Evolutionary conservation across 2,113 vertebrate species (phyloP).

Genomic region (Carassius gibelio): DNA sequence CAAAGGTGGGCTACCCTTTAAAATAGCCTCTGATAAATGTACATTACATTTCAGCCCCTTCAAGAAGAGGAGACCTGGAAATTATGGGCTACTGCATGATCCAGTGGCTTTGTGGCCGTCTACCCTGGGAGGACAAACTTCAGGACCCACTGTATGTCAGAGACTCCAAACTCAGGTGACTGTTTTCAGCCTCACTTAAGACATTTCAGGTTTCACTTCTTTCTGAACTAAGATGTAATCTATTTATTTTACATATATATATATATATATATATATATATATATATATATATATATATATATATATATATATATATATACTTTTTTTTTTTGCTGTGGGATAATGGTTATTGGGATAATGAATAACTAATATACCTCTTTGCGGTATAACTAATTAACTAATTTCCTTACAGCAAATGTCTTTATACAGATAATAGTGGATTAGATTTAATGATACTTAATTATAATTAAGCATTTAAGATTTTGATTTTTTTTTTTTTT

Average conservation of each 20-base stretch:
- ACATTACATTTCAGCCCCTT: constrained; percentile 76
- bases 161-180: constrained; percentile 88
- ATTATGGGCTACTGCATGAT: constrained; percentile 94
- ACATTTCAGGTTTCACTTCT: neutral
- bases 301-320: too few species aligned
- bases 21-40: neutral
- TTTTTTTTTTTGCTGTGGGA: neutral
- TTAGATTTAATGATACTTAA: neutral
- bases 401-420: constrained; percentile 21
- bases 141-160: constrained; percentile 87
- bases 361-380: constrained; percentile 5
- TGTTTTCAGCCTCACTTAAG: constrained; percentile 35
- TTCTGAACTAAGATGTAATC: neutral
- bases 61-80: constrained; percentile 88
- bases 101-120: constrained; percentile 90
- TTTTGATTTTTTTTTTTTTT: neutral
- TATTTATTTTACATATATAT: neutral
- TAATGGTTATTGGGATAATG: constrained; percentile 19
- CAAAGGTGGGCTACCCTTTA: neutral
- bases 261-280: too few species aligned
- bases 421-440: neutral
- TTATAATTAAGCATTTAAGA: constrained; percentile 11
- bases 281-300: neutral
- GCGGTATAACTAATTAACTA: constrained; percentile 16
- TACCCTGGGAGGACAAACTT: constrained; percentile 95